These are phyloP conservation scores for Drosophila percnosoma DNA, from an alignment of 2,888 invertebrate genomes.

Conservation along the genomic window DNA sequence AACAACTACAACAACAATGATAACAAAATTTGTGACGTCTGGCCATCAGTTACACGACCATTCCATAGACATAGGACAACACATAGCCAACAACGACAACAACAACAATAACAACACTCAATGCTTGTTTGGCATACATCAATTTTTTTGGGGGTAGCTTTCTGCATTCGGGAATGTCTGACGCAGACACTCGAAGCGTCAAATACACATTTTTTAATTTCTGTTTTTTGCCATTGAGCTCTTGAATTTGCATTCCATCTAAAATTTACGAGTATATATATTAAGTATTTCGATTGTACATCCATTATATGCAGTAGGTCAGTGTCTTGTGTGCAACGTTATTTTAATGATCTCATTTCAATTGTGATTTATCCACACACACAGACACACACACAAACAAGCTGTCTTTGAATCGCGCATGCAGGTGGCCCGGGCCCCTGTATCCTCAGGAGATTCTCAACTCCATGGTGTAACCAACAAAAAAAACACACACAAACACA, in stretches of 20 bases:
- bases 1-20: conserved; percentile 10
- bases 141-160: conserved; percentile 57
- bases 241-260: conserved; percentile 58
- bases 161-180: conserved; percentile 57
- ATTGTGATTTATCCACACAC: conserved; percentile 12
- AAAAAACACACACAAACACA: background rate
- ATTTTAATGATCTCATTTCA: conserved; percentile 50
- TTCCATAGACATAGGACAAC: conserved; percentile 23
- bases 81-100: conserved; percentile 22
- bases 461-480: no score
- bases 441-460: no score
- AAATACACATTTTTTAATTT: conserved; percentile 21
- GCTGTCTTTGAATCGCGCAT: no score
- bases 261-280: conserved; percentile 31
- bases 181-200: conserved; percentile 70
- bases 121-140: conserved; percentile 68
- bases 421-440: no score
- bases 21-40: conserved; percentile 58
- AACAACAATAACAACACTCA: conserved; percentile 38
- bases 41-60: conserved; percentile 70
- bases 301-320: conserved; percentile 46
- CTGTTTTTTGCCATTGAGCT: conserved; percentile 26
- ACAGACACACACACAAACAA: background rate
- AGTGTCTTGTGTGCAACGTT: conserved; percentile 50
- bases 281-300: conserved; percentile 22